Evolutionary conservation across 2,797 vertebrate genomes (phyloP).

Genomic region (Decapterus maruadsi): DNA sequence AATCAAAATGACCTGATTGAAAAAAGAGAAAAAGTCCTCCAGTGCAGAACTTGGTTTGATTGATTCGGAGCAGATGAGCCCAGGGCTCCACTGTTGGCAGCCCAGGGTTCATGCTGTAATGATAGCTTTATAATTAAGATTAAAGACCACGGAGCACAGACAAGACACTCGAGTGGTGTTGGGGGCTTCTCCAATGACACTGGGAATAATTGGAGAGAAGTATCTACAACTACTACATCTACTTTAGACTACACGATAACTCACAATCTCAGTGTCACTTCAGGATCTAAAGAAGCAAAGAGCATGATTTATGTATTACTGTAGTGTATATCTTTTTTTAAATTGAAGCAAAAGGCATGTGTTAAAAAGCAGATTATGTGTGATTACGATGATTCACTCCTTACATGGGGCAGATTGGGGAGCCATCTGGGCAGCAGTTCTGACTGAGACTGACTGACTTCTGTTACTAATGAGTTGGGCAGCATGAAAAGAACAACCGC

Average conservation of each 20-base stretch:
- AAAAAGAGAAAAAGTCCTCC: constrained; percentile 76
- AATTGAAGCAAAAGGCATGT: constrained; percentile 73
- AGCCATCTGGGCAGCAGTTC: constrained; percentile 77
- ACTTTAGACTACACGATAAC: background rate
- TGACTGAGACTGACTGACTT: constrained; percentile 71
- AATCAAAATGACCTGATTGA: constrained; percentile 80
- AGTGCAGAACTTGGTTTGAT: constrained; percentile 84
- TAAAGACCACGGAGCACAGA: constrained; percentile 84
- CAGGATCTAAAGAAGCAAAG: constrained; percentile 14
- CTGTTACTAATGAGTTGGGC: constrained; percentile 73
- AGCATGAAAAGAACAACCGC: constrained; percentile 73
- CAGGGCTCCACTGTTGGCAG: constrained; percentile 83
- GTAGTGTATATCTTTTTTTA: constrained; percentile 44
- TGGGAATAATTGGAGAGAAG: constrained; percentile 84
- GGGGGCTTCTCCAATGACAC: constrained; percentile 80
- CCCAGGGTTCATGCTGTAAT: constrained; percentile 85
- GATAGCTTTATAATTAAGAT: constrained; percentile 92
- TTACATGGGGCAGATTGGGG: constrained; percentile 77
- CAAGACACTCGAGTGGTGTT: constrained; percentile 83
- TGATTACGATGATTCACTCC: constrained; percentile 76
- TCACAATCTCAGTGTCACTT: constrained; percentile 29
- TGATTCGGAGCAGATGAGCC: constrained; percentile 85
- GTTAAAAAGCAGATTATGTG: constrained; percentile 77
- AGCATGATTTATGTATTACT: constrained; percentile 58
- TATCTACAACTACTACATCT: constrained; percentile 73